phyloP scores from a whole-genome alignment of 2,797 vertebrate genomes.

The Falco cherrug region DNA sequence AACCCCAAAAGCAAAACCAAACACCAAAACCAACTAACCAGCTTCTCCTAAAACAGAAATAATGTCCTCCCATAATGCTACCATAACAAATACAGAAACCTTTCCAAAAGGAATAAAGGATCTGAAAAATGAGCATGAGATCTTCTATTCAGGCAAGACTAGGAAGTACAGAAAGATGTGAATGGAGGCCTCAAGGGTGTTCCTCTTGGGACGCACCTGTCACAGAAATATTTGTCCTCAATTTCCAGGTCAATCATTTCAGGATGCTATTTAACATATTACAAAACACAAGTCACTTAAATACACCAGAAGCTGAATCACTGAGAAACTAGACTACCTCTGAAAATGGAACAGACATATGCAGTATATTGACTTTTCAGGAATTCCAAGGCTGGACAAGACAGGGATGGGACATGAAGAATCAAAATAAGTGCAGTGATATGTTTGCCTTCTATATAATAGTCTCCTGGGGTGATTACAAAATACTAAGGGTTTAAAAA shows the following conservation, averaged over 20 bases:
- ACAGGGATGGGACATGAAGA: not conserved
- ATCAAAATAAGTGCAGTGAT: not conserved
- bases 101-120: not conserved
- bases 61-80: not conserved
- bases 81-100: not conserved
- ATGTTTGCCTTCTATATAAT: not conserved
- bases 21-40: not conserved
- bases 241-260: not conserved
- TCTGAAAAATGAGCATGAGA: not conserved
- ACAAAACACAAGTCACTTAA: constrained; percentile 7
- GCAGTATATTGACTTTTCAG: constrained; percentile 1
- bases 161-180: not conserved
- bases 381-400: constrained; percentile 13
- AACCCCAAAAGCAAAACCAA: not conserved
- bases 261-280: not conserved
- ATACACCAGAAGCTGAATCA: not conserved
- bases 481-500: not conserved
- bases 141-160: not conserved
- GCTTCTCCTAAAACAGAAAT: not conserved
- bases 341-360: not conserved
- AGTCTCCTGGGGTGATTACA: not conserved
- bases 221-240: not conserved
- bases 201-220: not conserved
- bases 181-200: not conserved
- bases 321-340: not conserved